phyloP scores from a whole-genome alignment of 2,888 invertebrate genomes.

The Steinernema carpocapsae region DNA sequence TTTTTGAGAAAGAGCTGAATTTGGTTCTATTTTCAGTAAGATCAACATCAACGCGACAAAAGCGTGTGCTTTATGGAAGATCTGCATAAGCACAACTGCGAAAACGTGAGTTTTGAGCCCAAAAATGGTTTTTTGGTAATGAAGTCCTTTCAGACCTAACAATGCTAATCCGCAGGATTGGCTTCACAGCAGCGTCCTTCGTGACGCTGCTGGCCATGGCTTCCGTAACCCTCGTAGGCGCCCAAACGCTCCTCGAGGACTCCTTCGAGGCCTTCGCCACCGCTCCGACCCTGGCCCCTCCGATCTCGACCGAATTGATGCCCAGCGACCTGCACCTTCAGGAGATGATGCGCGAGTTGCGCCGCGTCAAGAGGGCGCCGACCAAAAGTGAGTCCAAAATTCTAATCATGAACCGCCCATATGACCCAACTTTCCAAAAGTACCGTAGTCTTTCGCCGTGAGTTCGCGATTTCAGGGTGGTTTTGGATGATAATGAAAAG shows the following conservation, averaged over 20 bases:
- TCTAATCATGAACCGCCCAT: neutral
- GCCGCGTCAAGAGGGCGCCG: slow-evolving; percentile 59
- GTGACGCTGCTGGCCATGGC: slow-evolving; percentile 23
- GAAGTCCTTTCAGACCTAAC: neutral
- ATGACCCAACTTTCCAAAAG: neutral
- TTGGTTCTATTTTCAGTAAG: neutral
- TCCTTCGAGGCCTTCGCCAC: neutral
- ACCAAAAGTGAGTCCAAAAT: slow-evolving; percentile 53
- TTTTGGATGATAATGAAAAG: neutral
- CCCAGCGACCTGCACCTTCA: slow-evolving; percentile 57
- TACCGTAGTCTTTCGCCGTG: slow-evolving; percentile 21
- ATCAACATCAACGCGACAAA: slow-evolving; percentile 8
- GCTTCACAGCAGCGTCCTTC: slow-evolving; percentile 16
- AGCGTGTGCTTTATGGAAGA: slow-evolving; percentile 13
- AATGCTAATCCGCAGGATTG: slow-evolving; percentile 29
- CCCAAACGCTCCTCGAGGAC: neutral
- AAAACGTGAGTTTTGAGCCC: slow-evolving; percentile 17
- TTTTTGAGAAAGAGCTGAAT: no score
- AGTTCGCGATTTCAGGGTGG: slow-evolving; percentile 31
- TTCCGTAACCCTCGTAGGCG: slow-evolving; percentile 17
- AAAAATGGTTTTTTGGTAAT: no score
- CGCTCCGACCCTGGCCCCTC: slow-evolving; percentile 14
- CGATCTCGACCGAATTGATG: neutral
- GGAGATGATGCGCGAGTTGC: slow-evolving; percentile 63
- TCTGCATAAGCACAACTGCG: slow-evolving; percentile 23